Conservation (phyloP, 2,797 vertebrate species). For the Lagodon rhomboides region DNA sequence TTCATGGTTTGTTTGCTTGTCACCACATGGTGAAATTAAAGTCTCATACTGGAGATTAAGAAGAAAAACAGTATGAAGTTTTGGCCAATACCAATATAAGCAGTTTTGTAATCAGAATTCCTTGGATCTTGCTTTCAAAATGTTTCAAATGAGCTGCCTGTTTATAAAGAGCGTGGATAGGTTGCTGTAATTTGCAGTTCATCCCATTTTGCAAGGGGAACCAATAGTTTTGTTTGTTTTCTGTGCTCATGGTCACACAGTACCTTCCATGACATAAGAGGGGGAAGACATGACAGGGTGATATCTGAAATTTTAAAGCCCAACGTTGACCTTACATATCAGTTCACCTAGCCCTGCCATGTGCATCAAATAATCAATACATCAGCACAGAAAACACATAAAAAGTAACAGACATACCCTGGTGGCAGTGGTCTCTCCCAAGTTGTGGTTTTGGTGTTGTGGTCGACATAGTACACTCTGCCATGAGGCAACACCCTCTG, state of each 20-base stretch:
- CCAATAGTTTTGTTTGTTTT: background rate
- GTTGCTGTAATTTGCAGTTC: background rate
- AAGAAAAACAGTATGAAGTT: background rate
- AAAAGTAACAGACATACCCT: conserved; percentile 85
- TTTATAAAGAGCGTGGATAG: background rate
- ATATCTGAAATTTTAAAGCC: background rate
- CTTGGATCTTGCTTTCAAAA: background rate
- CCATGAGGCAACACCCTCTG: conserved; percentile 95
- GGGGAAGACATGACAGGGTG: background rate
- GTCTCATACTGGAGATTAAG: background rate
- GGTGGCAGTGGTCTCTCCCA: conserved; percentile 98
- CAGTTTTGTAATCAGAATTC: background rate
- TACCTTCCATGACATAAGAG: background rate
- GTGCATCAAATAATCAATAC: background rate
- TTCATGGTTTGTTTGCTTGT: background rate
- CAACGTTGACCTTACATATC: background rate
- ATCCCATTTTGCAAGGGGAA: background rate
- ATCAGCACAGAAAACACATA: conserved; percentile 9
- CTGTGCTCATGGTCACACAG: background rate
- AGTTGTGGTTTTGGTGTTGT: conserved; percentile 98
- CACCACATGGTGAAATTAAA: background rate
- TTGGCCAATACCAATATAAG: background rate
- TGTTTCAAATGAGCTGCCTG: background rate
- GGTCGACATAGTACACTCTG: conserved; percentile 97
- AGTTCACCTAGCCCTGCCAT: background rate